Conservation (phyloP, 2,113 vertebrate genomes). For the Salvelinus alpinus region DNA sequence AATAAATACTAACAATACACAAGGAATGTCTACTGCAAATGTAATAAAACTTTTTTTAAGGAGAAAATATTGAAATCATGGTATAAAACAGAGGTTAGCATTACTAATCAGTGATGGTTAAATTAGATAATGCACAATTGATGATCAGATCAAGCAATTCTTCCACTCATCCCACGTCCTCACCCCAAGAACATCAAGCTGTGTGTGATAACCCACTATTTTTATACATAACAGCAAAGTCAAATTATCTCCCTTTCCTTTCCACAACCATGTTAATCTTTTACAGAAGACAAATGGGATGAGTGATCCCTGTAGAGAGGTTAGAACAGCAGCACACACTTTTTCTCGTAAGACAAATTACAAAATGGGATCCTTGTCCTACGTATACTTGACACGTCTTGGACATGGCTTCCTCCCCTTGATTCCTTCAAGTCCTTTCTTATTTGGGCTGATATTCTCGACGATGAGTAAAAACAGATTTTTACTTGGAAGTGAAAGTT, state of each 20-base stretch:
- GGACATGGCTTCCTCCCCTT: slow-evolving; percentile 24
- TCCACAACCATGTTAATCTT: slow-evolving; percentile 33
- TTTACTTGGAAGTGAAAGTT: slow-evolving; percentile 77
- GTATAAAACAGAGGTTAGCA: slow-evolving; percentile 78
- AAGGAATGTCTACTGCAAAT: slow-evolving; percentile 98
- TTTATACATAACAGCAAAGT: slow-evolving; percentile 52
- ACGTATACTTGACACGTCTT: slow-evolving; percentile 27
- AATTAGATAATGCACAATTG: slow-evolving; percentile 76
- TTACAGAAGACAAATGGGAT: slow-evolving; percentile 42
- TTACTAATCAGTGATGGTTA: slow-evolving; percentile 75
- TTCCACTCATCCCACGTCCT: slow-evolving; percentile 33
- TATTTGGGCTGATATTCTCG: slow-evolving; percentile 68
- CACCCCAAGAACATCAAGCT: slow-evolving; percentile 65
- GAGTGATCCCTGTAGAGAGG: slow-evolving; percentile 56
- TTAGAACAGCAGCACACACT: slow-evolving; percentile 64
- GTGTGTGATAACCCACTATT: slow-evolving; percentile 55
- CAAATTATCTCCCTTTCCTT: slow-evolving; percentile 27
- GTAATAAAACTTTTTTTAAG: slow-evolving; percentile 68
- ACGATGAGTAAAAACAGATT: slow-evolving; percentile 76
- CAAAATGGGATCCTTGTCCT: slow-evolving; percentile 52
- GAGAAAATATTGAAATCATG: slow-evolving; percentile 44
- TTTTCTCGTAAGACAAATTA: slow-evolving; percentile 71
- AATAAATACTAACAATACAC: slow-evolving; percentile 98
- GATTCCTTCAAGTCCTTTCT: slow-evolving; percentile 68
- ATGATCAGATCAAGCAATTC: slow-evolving; percentile 57